Evolutionary conservation across 2,888 invertebrate genomes (phyloP).

Genomic region (Calephelis perditalis): DNA sequence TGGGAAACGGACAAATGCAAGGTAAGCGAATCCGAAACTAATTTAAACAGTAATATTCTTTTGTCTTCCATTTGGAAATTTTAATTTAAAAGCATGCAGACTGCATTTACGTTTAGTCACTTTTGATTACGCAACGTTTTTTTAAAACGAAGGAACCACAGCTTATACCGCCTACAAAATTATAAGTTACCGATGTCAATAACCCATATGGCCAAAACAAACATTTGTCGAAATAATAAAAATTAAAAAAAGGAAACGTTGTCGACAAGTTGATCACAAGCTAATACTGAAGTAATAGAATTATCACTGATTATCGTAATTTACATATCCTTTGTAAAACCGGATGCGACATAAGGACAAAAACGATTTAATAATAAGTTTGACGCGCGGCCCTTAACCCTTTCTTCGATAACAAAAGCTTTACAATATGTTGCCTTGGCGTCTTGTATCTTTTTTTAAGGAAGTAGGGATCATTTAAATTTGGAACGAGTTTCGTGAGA

Average conservation of each 20-base stretch:
- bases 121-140: constrained; percentile 22
- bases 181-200: constrained; percentile 35
- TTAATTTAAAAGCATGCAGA: constrained; percentile 37
- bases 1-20: constrained; percentile 74
- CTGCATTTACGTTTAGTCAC: constrained; percentile 27
- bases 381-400: constrained; percentile 69
- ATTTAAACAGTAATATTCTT: constrained; percentile 76
- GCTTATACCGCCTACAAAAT: constrained; percentile 31
- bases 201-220: constrained; percentile 63
- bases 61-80: constrained; percentile 48
- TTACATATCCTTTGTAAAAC: constrained; percentile 71
- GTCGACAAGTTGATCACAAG: constrained; percentile 69
- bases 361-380: constrained; percentile 77
- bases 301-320: constrained; percentile 75
- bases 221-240: constrained; percentile 45
- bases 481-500: constrained; percentile 66
- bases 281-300: constrained; percentile 71
- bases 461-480: constrained; percentile 70
- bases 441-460: constrained; percentile 55
- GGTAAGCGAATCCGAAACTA: constrained; percentile 74
- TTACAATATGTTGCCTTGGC: constrained; percentile 70
- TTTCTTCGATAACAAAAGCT: constrained; percentile 69
- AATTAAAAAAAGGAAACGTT: constrained; percentile 34
- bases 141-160: constrained; percentile 21
- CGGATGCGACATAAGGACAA: constrained; percentile 73